Base-by-base conservation (phyloP, 2,888 invertebrate genomes). In the Orchestes rusci region DNA sequence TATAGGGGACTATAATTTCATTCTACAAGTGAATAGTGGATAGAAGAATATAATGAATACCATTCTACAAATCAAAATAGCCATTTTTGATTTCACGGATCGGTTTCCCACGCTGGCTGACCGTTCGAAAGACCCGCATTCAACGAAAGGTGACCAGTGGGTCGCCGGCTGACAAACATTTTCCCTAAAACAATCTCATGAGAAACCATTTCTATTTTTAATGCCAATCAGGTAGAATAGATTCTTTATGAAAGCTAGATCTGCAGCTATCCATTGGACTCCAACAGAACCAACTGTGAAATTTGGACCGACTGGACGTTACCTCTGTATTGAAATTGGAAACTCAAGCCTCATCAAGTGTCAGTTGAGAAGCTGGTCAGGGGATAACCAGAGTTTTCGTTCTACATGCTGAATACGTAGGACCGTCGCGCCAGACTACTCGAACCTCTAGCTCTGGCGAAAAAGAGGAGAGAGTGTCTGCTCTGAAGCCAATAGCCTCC, bases 161-260 rank as follows among this genome's bases (percentile, higher is more conserved):
- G 67, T 68, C 67, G 66, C 61, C 65, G 66, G 63, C 65, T 44
- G 45, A 34, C 42, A n/a, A n/a, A n/a, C n/a, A n/a, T n/a, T n/a
- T n/a, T n/a, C n/a, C n/a, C n/a, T n/a, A n/a, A n/a, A n/a, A n/a
- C n/a, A n/a, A n/a, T n/a, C n/a, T n/a, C n/a, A n/a, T n/a, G n/a
- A n/a, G n/a, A n/a, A n/a, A n/a, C n/a, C n/a, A n/a, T 55, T 69
- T 66, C 59, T n/a, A 62, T 80, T 79, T 42, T 79, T 94, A 94
- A 69, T 97, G 96, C 68, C 82, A 85, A 65, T 73, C 80, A 52
- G 96, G 96, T 56, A 97, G 91, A 90, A 84, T 85, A 69, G 96
- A 96, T 56, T 74, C 79, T 47, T 74, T 83, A 57, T 97, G 96
- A 93, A 19, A 83, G 87, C 57, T 96, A 94, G 76, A 93, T 94